These are phyloP conservation scores for Agapornis canus DNA, from an alignment of 2,797 vertebrate genomes.

Conservation along the genomic window DNA sequence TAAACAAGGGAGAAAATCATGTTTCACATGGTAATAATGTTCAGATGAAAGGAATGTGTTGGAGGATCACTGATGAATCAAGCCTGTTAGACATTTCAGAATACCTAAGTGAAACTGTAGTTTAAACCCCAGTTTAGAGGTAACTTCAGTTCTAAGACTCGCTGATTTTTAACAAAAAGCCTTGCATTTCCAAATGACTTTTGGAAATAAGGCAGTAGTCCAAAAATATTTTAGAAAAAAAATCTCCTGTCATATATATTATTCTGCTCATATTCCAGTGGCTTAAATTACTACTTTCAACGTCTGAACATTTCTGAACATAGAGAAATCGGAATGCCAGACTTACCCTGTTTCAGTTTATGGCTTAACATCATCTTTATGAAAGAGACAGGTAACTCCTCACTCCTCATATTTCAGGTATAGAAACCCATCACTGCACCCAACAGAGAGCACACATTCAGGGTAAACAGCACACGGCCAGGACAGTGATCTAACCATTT, in stretches of 20 bases:
- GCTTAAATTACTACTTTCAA: not conserved
- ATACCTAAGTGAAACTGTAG: conserved; percentile 2
- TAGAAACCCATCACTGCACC: not conserved
- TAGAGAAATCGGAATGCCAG: not conserved
- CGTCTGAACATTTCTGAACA: not conserved
- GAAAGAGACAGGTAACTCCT: not conserved
- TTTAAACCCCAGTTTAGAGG: not conserved
- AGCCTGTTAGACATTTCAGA: conserved; percentile 26
- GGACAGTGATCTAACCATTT: not conserved
- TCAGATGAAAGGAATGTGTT: conserved; percentile 42
- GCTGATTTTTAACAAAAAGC: not conserved
- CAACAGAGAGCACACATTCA: not conserved
- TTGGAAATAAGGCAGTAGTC: not conserved
- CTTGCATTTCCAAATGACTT: not conserved
- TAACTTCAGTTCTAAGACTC: not conserved
- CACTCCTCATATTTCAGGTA: not conserved
- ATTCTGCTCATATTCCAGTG: not conserved
- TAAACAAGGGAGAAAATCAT: conserved; percentile 44
- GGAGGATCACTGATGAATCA: conserved; percentile 39
- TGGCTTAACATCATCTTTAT: not conserved
- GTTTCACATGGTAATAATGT: conserved; percentile 38
- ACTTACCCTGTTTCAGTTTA: not conserved
- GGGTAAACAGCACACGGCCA: not conserved
- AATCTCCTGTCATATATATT: not conserved
- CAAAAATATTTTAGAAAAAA: not conserved